Base-by-base conservation (phyloP, 2,113 vertebrate genomes). In the Saiga tatarica region DNA sequence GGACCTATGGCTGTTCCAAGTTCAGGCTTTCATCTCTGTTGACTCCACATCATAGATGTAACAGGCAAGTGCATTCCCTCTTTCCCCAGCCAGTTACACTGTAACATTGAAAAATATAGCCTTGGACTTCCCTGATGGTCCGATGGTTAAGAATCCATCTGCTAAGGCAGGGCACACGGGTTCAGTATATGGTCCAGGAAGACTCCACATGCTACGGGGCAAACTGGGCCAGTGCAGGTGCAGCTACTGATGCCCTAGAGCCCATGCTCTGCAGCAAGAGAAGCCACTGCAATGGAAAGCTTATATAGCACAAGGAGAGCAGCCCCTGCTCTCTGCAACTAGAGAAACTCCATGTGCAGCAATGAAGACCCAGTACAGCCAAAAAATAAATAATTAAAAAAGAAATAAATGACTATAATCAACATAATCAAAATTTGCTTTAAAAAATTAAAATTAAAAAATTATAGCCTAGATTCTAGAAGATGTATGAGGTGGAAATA, bases 181-280 rank as follows among this genome's bases (percentile, higher is more conserved):
- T 42, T 42, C 36, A 42, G 3, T 74, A 23, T 14, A 39, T 42
- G 71, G 21, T 42, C 21, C 23, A 74, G 71, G 71, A 74, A 25
- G 71, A 42, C 13, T 14, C 71, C 71, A 42, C 36, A 39, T 39
- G 36, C 71, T 42, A 25, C 0, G 3, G 71, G 71, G 36, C 2
- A 42, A 25, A 25, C 71, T 74, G 11, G 36, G 11, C 36, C 71
- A 74, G 71, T 42, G 36, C 21, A 25, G 36, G 71, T 0, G 21
- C 36, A 74, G 21, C 21, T 74, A 14, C 64, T 12, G 71, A 42
- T 1, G 36, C 71, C n/a, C 71, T 39, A 25, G 2, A 74, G 36
- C 36, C 36, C 36, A 14, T 14, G 71, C 36, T 74, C 11, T 0
- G 0, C 36, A 74, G 25, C 5, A 25, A 74, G 36, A 42, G 71